Conservation (phyloP, 2,888 invertebrate species). For the Rotaria magnacalcarata region DNA sequence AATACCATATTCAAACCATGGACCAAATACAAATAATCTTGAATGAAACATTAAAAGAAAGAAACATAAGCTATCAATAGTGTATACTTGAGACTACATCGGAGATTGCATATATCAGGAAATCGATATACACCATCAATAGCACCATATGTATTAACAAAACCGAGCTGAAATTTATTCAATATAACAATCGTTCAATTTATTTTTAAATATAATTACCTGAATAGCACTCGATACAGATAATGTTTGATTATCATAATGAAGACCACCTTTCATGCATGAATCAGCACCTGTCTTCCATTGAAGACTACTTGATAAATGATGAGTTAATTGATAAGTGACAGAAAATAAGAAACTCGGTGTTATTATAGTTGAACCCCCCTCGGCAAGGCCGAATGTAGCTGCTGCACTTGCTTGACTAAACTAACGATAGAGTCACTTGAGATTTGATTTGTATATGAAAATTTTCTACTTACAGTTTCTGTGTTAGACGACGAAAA, state of each 20-base stretch:
- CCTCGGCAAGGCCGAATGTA: neutral
- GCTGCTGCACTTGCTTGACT: neutral
- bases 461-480: neutral
- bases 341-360: neutral
- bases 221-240: neutral
- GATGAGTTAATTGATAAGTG: neutral
- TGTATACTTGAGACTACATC: constrained; percentile 3
- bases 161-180: neutral
- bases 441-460: neutral
- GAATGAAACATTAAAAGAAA: too few relatives aligned
- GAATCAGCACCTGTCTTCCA: constrained; percentile 5
- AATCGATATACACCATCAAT: constrained; percentile 2
- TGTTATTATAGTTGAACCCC: neutral
- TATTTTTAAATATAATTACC: neutral
- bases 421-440: neutral
- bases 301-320: constrained; percentile 22
- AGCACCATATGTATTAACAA: neutral
- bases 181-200: neutral
- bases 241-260: constrained; percentile 19
- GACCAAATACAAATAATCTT: constrained; percentile 63
- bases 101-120: neutral
- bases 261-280: constrained; percentile 22
- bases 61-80: neutral
- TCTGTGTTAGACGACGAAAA: constrained; percentile 27
- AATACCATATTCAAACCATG: constrained; percentile 79